These are phyloP conservation scores for Enteromius unitaeniatus DNA, from an alignment of 2,797 vertebrate species.

Conservation along the genomic window DNA sequence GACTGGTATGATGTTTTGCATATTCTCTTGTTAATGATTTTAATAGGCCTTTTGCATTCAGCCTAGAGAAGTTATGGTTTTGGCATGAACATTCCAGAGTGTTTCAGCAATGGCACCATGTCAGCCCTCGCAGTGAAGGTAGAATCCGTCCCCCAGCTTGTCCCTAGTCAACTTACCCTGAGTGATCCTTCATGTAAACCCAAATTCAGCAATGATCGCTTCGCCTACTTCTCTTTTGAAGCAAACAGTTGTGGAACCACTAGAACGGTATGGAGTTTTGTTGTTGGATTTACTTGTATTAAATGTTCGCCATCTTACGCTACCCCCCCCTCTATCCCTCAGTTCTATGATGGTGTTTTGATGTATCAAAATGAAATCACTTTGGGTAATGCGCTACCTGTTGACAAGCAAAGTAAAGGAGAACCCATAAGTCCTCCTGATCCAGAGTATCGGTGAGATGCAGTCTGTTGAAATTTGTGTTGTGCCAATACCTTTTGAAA, in stretches of 20 bases:
- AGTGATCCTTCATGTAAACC: slow-evolving; percentile 79
- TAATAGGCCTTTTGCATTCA: not conserved
- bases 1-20: slow-evolving; percentile 65
- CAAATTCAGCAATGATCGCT: slow-evolving; percentile 65
- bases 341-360: slow-evolving; percentile 77
- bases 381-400: slow-evolving; percentile 18
- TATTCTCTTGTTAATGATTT: not conserved
- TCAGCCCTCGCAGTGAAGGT: slow-evolving; percentile 78
- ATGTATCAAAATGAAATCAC: slow-evolving; percentile 79
- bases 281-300: not conserved
- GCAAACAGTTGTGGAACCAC: slow-evolving; percentile 77
- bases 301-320: rapidly evolving
- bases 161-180: slow-evolving; percentile 73
- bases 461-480: not conserved
- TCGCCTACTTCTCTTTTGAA: slow-evolving; percentile 74
- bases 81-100: slow-evolving; percentile 70
- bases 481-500: not conserved
- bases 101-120: slow-evolving; percentile 82
- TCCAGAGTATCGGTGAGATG: slow-evolving; percentile 71
- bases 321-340: not conserved
- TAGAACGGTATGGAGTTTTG: slow-evolving; percentile 65
- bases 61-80: not conserved
- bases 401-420: not conserved
- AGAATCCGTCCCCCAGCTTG: slow-evolving; percentile 70
- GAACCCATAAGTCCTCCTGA: slow-evolving; percentile 29